Base-by-base conservation (phyloP, 53 echinoderm and acorn worm genomes). In the Zoroaster sp. region DNA sequence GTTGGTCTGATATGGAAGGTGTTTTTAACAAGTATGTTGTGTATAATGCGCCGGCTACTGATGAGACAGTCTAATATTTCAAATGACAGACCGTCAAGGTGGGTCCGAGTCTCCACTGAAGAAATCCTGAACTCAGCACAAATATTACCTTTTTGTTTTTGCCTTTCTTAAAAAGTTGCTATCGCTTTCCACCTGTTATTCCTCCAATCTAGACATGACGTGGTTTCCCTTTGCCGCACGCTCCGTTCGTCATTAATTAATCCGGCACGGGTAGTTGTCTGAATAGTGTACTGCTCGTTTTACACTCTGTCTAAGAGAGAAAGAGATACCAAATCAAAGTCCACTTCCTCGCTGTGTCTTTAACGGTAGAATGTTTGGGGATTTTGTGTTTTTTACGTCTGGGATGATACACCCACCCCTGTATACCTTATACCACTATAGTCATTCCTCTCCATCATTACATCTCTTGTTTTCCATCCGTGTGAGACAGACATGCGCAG, bases 161-260 rank as follows among this genome's bases (percentile, higher is more conserved):
- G 28, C 13, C 4, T 32, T 35, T 53, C 2, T 25, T 35, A 2
- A 25, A 18, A 36, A 55, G 34, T 34, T 47, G 15, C 14, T 59
- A 28, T 59, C 63, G 54, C 21, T 67, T 30, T 81, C 81, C 81
- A 41, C 81, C 81, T 44, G 78, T 49, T 77, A 78, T 59, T 38
- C 55, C 39, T 18, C 39, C 73, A 40, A 73, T 40, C 39, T 38
- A 73, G 78, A 53, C 78, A 25, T 41, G 76, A 9, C 14, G 76
- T 76, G 51, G 34, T 76, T 46, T 33, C 40, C 59, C 45, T 54
- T 20, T 54, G 38, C 53, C 54, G 38, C 78, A 55, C 78, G 78
- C 67, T 66, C 41, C 32, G 66, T 30, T 81, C 66, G 80, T 66
- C 81, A 67, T 66, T 81, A 81, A 81, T 81, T 81, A 81, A 81